Evolutionary conservation across 2,797 vertebrate genomes (phyloP).

Genomic region (Psittacula echo): DNA sequence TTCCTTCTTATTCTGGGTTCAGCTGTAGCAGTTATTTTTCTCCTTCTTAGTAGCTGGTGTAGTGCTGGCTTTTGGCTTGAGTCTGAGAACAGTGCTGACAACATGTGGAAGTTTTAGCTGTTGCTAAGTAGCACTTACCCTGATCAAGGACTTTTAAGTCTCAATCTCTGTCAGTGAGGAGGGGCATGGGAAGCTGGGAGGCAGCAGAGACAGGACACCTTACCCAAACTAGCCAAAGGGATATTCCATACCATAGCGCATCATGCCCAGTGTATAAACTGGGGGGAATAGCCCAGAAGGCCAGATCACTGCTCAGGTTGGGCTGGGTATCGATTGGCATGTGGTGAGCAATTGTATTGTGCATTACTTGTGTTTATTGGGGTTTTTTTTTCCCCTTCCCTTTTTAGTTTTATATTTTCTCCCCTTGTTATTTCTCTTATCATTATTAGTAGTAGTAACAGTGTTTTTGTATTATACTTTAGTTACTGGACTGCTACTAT

Average conservation of each 20-base stretch:
- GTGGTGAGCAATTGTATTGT: background rate
- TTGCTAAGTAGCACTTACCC: background rate
- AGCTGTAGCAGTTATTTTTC: background rate
- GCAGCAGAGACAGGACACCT: background rate
- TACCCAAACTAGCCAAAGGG: background rate
- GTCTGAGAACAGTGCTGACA: background rate
- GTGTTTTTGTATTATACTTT: background rate
- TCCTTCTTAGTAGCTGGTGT: background rate
- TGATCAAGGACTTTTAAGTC: background rate
- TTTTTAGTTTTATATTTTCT: background rate
- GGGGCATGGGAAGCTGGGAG: background rate
- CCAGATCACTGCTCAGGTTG: background rate
- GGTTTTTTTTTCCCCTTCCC: background rate
- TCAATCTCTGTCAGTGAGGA: background rate
- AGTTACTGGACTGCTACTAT: background rate
- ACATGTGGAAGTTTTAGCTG: background rate
- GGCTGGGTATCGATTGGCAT: background rate
- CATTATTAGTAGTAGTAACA: background rate
- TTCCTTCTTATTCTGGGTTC: background rate
- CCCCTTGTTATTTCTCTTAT: background rate
- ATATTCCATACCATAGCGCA: background rate
- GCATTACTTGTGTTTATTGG: background rate
- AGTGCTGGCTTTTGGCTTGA: background rate
- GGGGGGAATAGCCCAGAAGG: background rate
- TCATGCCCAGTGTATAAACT: background rate